phyloP scores from a whole-genome alignment of 2,888 invertebrate genomes.

The Pomacea canaliculata region DNA sequence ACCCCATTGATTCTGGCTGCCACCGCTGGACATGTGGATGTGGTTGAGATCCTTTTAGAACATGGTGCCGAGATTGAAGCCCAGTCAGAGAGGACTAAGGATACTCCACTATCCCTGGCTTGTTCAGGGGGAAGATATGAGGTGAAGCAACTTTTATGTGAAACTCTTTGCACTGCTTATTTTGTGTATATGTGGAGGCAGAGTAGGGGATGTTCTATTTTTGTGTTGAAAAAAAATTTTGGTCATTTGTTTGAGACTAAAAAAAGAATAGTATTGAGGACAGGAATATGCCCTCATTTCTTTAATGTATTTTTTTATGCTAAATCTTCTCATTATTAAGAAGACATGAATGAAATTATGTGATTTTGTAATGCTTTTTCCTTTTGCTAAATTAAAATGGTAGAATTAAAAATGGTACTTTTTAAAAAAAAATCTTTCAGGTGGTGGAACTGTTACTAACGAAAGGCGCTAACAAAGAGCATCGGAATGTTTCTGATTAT shows the following conservation, averaged over 20 bases:
- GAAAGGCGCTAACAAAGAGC: conserved; percentile 91
- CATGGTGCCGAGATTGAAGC: conserved; percentile 98
- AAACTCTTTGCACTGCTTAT: neutral
- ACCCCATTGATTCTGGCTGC: conserved; percentile 97
- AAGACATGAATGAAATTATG: too few species aligned
- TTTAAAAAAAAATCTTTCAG: conserved; percentile 52
- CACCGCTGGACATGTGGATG: conserved; percentile 89
- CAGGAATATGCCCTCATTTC: too few species aligned
- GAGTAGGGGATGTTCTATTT: too few species aligned
- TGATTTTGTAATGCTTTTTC: too few species aligned
- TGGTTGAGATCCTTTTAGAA: conserved; percentile 93
- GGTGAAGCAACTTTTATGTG: conserved; percentile 66
- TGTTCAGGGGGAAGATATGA: conserved; percentile 98
- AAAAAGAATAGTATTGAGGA: too few species aligned
- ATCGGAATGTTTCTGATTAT: conserved; percentile 98
- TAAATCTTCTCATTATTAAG: too few species aligned
- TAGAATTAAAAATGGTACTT: too few species aligned
- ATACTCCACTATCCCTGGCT: conserved; percentile 95
- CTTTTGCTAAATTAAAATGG: too few species aligned
- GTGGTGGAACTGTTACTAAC: conserved; percentile 91
- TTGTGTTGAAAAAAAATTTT: too few species aligned
- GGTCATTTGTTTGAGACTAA: too few species aligned
- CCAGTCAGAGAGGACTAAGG: conserved; percentile 98
- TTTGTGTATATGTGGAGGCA: too few species aligned
- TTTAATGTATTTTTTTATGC: too few species aligned